Evolutionary conservation across 2,888 invertebrate genomes (phyloP), one percentile per base, ranked within the genome.

Genomic region (Dasysyrphus tricinctus): DNA sequence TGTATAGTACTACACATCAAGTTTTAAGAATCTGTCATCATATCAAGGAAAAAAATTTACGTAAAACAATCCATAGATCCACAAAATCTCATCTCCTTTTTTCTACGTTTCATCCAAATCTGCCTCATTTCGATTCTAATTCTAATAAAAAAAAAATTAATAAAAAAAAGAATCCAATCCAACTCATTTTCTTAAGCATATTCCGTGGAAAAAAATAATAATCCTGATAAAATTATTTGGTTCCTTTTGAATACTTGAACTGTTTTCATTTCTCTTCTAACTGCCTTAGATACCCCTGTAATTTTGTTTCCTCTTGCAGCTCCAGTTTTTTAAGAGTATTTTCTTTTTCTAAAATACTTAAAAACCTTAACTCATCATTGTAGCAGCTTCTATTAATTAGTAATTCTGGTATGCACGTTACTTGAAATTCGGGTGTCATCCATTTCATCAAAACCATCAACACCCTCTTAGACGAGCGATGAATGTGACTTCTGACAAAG

Each of bases 341-440:
- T 16, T 29, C 19, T 24, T 19, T 59, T 19, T 11, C 14, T 47
- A 12, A 47, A 73, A 80, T 70, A 73, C 61, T 77, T 49, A 29
- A 61, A 69, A 77, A 73, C 47, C 72, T 61, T 80, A 76, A 69
- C 84, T 81, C 73, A 85, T 81, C 81, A 81, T 80, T 61, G 67
- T 73, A 67, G 63, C 72, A 73, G 80, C 73, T 77, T 34, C 81
- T 70, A 73, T 85, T 85, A 85, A 85, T 85, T 85, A 85, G 81
- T 77, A 73, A 85, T 85, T 85, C 85, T 81, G 81, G 81, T 81
- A 81, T 85, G 81, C 77, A 81, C 85, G 85, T 81, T 85, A 75
- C 78, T 86, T 82, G 82, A 79, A 82, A 86, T 86, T 86, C 79
- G 70, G 82, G 72, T 74, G 67, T 74, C 86, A 86, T 81, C 86